Percentiles rank a stretch among this genome's conserved stretches.
Conservation (phyloP, 2,888 invertebrate genomes). For the Neocrepidodera transversa region DNA sequence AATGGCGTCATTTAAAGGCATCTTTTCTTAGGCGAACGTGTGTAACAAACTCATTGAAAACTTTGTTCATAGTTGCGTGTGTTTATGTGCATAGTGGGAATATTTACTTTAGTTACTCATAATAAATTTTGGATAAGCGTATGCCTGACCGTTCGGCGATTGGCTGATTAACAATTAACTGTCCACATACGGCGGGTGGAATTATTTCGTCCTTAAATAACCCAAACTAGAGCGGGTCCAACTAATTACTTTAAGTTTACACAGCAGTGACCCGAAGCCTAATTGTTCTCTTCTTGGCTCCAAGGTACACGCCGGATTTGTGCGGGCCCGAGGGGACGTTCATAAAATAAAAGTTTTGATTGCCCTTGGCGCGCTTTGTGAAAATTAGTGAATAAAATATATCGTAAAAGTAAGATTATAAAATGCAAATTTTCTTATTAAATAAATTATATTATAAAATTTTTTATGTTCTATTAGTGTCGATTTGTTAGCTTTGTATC, state of each 20-base stretch:
- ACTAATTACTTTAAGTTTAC: conserved; percentile 22
- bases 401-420: not conserved
- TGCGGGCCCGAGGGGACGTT: not conserved
- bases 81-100: too few relatives aligned
- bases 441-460: too few relatives aligned
- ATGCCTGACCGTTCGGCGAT: conserved; percentile 3
- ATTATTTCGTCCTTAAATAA: conserved; percentile 24
- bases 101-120: not conserved
- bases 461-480: too few relatives aligned
- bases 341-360: conserved; percentile 11
- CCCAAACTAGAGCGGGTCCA: conserved; percentile 4
- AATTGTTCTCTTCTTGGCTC: conserved; percentile 18
- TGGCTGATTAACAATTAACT: conserved; percentile 23
- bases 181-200: conserved; percentile 16
- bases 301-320: conserved; percentile 4
- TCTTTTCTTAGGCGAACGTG: too few relatives aligned
- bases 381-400: not conserved
- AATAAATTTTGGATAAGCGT: conserved; percentile 12
- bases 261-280: conserved; percentile 15
- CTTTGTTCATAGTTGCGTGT: too few relatives aligned
- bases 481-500: too few relatives aligned
- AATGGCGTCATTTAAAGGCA: too few relatives aligned
- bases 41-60: too few relatives aligned
- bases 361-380: not conserved
- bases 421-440: too few relatives aligned